Percentiles rank a stretch among this genome's conserved stretches.
Conservation (phyloP, 2,888 invertebrate genomes). For the Ptychoptera albimana region DNA sequence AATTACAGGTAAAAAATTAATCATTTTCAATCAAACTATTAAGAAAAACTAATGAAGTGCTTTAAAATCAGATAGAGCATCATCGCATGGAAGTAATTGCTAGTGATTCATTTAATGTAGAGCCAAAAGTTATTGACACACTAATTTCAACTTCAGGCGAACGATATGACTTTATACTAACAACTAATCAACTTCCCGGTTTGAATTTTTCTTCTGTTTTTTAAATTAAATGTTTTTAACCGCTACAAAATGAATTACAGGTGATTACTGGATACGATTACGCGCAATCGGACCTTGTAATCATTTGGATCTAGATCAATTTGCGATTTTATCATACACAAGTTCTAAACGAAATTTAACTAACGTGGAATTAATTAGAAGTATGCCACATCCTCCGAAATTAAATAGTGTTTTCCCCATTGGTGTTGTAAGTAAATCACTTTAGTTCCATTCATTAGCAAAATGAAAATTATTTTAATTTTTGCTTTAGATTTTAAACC, state of each 20-base stretch:
- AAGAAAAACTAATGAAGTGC: not conserved
- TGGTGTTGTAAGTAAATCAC: slow-evolving; percentile 10
- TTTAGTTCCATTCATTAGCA: not conserved
- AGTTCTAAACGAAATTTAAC: slow-evolving; percentile 4
- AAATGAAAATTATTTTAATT: not conserved
- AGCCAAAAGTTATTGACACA: slow-evolving; percentile 17
- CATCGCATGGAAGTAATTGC: slow-evolving; percentile 24
- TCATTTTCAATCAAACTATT: not conserved
- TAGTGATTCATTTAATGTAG: slow-evolving; percentile 21
- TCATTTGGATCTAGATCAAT: slow-evolving; percentile 13
- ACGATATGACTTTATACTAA: slow-evolving; percentile 33
- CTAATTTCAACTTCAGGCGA: slow-evolving; percentile 30
- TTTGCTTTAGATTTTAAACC: slow-evolving; percentile 16
- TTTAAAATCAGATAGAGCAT: slow-evolving; percentile 16
- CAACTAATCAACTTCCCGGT: slow-evolving; percentile 25
- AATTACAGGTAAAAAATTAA: slow-evolving; percentile 16
- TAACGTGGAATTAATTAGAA: not conserved
- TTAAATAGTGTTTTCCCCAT: slow-evolving; percentile 10
- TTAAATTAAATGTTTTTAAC: no score
- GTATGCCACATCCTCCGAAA: slow-evolving; percentile 11
- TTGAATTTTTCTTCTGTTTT: not conserved
- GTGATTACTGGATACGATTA: slow-evolving; percentile 18
- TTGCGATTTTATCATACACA: slow-evolving; percentile 17
- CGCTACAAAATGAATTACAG: slow-evolving; percentile 4
- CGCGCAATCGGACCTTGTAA: slow-evolving; percentile 16